Base-by-base conservation (phyloP, 2,113 vertebrate species). In the Micromys minutus region DNA sequence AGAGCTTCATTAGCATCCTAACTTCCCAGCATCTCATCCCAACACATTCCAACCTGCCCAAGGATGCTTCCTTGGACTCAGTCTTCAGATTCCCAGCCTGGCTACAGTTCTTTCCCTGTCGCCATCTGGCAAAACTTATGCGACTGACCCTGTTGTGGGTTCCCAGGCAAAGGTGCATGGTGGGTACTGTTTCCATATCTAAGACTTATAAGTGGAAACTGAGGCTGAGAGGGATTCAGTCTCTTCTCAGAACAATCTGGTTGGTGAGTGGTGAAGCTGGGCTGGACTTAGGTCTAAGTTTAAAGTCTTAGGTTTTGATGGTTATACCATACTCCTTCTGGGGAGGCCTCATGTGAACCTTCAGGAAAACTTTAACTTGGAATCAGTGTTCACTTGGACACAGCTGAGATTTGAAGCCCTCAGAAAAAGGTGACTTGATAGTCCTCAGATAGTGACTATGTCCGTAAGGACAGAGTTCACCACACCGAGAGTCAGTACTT, bases 311-410 rank as follows among this genome's bases (percentile, higher is more conserved):
- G n/a, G 15, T 76, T 34, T 75, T 69, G 24, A 83, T 47, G 26
- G 36, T 86, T 24, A 12, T 0, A 1, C 47, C 21, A 5, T 3
- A 52, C 2, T 24, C 42, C 11, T 29, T 1, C 34, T 36, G 5
- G 17, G 0, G 42, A 22, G 29, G 65, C 36, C 4, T 45, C 52
- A 61, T 19, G 1, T 8, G 59, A 76, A 65, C 63, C 69, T 63
- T 87, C 29, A 72, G 50, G 93, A 55, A 90, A 94, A 87, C 10
- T 42, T 84, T 80, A 15, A 76, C 31, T 59, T 79, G 72, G 21
- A 55, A 67, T 91, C 63, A 31, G 61, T 17, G 12, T 84, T 74
- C 13, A 22, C 11, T 11, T 42, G 65, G 69, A 36, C 76, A 59
- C 39, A 26, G 50, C 63, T 75, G 63, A 89, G 21, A 80, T 79